Evolutionary conservation across 2,888 invertebrate species (phyloP), one percentile per base, ranked within the genome.

Genomic region (Tachina lurida): DNA sequence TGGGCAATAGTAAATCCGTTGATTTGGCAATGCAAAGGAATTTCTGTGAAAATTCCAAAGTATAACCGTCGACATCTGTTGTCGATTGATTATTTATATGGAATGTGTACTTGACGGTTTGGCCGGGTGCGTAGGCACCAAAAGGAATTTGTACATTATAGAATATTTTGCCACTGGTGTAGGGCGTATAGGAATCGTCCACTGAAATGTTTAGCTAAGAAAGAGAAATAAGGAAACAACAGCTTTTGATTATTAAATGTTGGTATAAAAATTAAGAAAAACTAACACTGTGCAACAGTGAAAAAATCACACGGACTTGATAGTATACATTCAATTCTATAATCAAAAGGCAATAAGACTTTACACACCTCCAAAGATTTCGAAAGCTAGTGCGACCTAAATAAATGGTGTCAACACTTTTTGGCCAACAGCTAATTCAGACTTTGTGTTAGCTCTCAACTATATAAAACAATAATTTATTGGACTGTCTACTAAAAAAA

Each of bases 121-220:
- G 90, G 2, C 89, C 89, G 10, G 90, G 88, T 10, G 89, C 89
- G 70, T 88, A 90, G 3, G 89, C 90, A 2, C 89, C 84, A 70
- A 88, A 90, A 9, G 89, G 88, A 60, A 89, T 87, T 17, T 80
- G 85, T 1, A 89, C 65, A 8, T 88, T 88, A 31, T 88, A 88
- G 0, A 88, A 87, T 19, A 89, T 85, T 17, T 88, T 88, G 0
- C 89, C 89, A 13, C 89, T 89, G 1, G 75, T 77, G 3, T 71
- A 71, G 7, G 82, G 82, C 13, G 71, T 65, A n/a, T 83, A 83
- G 12, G 82, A 49, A n/a, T 83, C 76, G 52, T 83, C 82, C 12
- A 83, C 76, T 0, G 76, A 83, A 43, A 83, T 43, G 52, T 83
- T 83, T 3, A 83, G 17, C 82, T 83, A 13, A 8, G 3, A 19